These are phyloP conservation scores for Brenthis daphne DNA, from an alignment of 2,888 invertebrate genomes.

Conservation along the genomic window DNA sequence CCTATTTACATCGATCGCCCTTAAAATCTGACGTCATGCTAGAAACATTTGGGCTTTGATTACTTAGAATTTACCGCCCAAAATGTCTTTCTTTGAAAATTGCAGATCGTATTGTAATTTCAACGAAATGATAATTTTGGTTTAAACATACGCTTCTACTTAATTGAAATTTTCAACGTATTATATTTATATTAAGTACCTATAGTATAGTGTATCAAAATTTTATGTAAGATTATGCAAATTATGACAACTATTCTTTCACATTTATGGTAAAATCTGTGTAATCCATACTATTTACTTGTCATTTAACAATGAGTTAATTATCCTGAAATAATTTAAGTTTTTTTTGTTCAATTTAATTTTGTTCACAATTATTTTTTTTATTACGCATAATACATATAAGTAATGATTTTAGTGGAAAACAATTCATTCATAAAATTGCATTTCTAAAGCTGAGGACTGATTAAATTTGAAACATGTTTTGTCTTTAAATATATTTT, in stretches of 20 bases:
- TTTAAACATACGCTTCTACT: slow-evolving; percentile 79
- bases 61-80: slow-evolving; percentile 36
- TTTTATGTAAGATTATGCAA: slow-evolving; percentile 70
- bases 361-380: slow-evolving; percentile 50
- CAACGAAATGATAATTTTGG: slow-evolving; percentile 57
- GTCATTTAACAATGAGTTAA: slow-evolving; percentile 53
- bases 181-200: slow-evolving; percentile 77
- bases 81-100: slow-evolving; percentile 37
- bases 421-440: slow-evolving; percentile 77
- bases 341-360: slow-evolving; percentile 51
- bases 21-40: slow-evolving; percentile 62
- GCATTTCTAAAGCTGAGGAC: slow-evolving; percentile 80
- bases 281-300: slow-evolving; percentile 43
- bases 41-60: slow-evolving; percentile 51
- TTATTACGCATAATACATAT: slow-evolving; percentile 72
- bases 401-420: slow-evolving; percentile 59
- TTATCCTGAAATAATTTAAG: slow-evolving; percentile 63
- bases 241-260: slow-evolving; percentile 74
- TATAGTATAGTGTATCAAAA: slow-evolving; percentile 73
- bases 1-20: slow-evolving; percentile 47
- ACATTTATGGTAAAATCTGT: slow-evolving; percentile 51
- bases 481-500: slow-evolving; percentile 82
- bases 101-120: slow-evolving; percentile 51
- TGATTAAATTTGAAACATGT: slow-evolving; percentile 80
- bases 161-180: slow-evolving; percentile 77